A percentile compares a stretch with the other conserved stretches of the same genome.
These are phyloP conservation scores for Ips typographus DNA, from an alignment of 1,140 invertebrate species.

Conservation along the genomic window DNA sequence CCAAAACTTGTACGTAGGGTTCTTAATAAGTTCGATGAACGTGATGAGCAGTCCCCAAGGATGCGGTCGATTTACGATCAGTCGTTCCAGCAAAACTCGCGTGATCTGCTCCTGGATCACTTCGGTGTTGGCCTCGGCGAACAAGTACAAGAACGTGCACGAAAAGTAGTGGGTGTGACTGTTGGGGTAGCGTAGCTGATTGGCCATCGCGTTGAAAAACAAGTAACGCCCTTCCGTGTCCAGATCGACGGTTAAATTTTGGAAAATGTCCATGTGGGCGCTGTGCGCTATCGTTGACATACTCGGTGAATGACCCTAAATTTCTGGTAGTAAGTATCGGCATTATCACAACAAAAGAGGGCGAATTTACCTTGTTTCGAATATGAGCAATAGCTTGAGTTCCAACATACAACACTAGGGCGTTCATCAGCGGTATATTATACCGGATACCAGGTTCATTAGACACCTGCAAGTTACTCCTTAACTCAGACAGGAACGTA, in stretches of 20 bases:
- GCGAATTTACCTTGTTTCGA: constrained; percentile 62
- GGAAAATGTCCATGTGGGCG: constrained; percentile 99
- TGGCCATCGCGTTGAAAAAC: constrained; percentile 97
- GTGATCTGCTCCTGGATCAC: constrained; percentile 89
- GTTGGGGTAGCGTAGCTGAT: constrained; percentile 98
- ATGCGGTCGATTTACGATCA: constrained; percentile 98
- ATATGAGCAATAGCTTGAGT: constrained; percentile 92
- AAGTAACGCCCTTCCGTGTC: constrained; percentile 97
- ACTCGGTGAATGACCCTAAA: constrained; percentile 77
- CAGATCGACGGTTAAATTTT: constrained; percentile 95
- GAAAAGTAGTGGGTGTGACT: constrained; percentile 99
- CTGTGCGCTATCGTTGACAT: constrained; percentile 97
- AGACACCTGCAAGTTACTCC: constrained; percentile 84
- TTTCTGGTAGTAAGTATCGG: not conserved
- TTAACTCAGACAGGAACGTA: constrained; percentile 90
- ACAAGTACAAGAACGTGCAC: constrained; percentile 93
- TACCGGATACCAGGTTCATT: constrained; percentile 89
- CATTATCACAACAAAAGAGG: not conserved
- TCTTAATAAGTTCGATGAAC: constrained; percentile 99
- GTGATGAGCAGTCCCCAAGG: constrained; percentile 99
- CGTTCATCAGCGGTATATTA: constrained; percentile 96
- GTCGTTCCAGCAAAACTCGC: constrained; percentile 91
- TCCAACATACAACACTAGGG: constrained; percentile 95
- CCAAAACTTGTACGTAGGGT: constrained; percentile 99
- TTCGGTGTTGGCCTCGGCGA: constrained; percentile 97